A percentile compares a stretch with the other conserved stretches of the same genome.
Conservation (phyloP, 2,797 vertebrate species). For the Characodon lateralis region DNA sequence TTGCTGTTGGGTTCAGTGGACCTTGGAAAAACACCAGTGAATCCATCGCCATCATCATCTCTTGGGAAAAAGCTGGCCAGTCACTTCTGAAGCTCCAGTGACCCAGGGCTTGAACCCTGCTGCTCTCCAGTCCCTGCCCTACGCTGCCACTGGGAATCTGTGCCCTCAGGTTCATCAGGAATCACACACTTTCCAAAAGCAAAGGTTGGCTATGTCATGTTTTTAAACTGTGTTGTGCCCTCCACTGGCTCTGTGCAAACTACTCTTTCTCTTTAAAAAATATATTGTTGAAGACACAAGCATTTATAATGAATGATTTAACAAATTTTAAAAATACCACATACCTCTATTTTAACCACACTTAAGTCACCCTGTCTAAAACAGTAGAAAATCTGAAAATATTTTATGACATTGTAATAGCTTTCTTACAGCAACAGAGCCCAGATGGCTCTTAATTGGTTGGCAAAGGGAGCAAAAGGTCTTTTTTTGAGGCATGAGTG, state of each 20-base stretch:
- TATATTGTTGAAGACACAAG: conserved; percentile 10
- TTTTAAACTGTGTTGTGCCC: conserved; percentile 62
- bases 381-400: conserved; percentile 47
- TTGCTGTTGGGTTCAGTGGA: conserved; percentile 81
- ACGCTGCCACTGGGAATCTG: conserved; percentile 76
- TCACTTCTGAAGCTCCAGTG: conserved; percentile 80
- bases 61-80: conserved; percentile 78
- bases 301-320: conserved; percentile 3
- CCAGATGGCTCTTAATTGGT: conserved; percentile 98
- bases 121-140: conserved; percentile 76
- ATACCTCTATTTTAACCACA: conserved; percentile 20
- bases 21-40: conserved; percentile 82
- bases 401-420: conserved; percentile 62
- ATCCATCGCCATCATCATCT: conserved; percentile 77
- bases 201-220: conserved; percentile 61
- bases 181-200: conserved; percentile 76
- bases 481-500: conserved; percentile 89
- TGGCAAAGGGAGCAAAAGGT: conserved; percentile 91
- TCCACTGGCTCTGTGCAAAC: conserved; percentile 39
- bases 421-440: conserved; percentile 78
- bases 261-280: conserved; percentile 15
- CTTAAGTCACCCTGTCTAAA: conserved; percentile 30
- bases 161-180: conserved; percentile 75
- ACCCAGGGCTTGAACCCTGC: conserved; percentile 81
- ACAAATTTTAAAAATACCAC: not conserved